Percentiles rank a stretch among this genome's conserved stretches.
These are phyloP conservation scores for Eolophus roseicapilla DNA, from an alignment of 2,113 vertebrate genomes.

Conservation along the genomic window DNA sequence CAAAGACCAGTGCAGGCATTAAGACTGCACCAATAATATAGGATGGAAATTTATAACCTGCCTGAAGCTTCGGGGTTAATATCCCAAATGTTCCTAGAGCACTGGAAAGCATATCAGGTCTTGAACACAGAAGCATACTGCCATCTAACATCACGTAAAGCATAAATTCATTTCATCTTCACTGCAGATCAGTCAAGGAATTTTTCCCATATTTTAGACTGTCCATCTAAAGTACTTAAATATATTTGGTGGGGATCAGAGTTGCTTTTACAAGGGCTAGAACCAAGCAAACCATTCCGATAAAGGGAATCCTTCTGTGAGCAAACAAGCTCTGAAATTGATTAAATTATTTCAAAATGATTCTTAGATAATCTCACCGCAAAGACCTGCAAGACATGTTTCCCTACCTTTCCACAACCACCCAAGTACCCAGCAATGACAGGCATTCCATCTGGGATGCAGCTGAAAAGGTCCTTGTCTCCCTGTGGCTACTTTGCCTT, in stretches of 20 bases:
- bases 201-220: not conserved
- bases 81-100: not conserved
- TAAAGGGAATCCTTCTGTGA: not conserved
- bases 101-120: not conserved
- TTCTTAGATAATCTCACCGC: not conserved
- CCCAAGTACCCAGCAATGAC: not conserved
- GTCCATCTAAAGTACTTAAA: not conserved
- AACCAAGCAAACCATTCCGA: not conserved
- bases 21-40: not conserved
- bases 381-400: not conserved
- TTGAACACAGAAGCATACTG: not conserved
- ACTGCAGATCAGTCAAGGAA: not conserved
- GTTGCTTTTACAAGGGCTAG: not conserved
- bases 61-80: constrained; percentile 9
- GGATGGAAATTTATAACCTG: not conserved
- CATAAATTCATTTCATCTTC: not conserved
- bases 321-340: accelerated
- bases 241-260: not conserved
- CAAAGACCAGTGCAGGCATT: not conserved
- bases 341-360: not conserved
- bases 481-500: not conserved
- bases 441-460: not conserved
- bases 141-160: constrained; percentile 49
- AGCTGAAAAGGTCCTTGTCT: not conserved
- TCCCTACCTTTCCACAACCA: not conserved